phyloP scores from a whole-genome alignment of 1,140 invertebrate genomes.

The Hyles euphorbiae region DNA sequence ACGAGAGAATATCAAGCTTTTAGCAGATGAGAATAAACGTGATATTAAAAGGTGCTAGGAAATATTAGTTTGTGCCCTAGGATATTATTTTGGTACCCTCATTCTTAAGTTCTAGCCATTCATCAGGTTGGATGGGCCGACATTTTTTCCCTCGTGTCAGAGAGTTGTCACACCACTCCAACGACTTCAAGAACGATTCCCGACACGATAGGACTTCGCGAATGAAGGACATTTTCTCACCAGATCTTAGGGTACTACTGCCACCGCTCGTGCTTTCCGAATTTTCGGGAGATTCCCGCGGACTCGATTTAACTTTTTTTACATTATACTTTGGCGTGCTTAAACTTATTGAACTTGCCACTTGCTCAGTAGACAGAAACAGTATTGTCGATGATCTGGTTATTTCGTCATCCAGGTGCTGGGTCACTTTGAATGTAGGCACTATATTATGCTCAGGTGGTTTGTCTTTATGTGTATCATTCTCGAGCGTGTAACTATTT shows the following conservation, averaged over 20 bases:
- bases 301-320: conserved; percentile 17
- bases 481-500: conserved; percentile 49
- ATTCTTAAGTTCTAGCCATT: conserved; percentile 53
- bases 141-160: conserved; percentile 59
- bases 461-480: conserved; percentile 17
- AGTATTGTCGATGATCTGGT: conserved; percentile 44
- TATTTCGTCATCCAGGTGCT: conserved; percentile 38
- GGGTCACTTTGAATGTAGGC: conserved; percentile 22
- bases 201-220: conserved; percentile 51
- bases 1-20: too few species aligned
- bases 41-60: too few species aligned
- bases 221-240: conserved; percentile 66
- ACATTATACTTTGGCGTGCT: conserved; percentile 22
- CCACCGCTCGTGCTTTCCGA: conserved; percentile 34
- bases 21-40: too few species aligned
- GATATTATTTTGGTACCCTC: conserved; percentile 40
- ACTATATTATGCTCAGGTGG: neutral
- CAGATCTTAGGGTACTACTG: conserved; percentile 43
- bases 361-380: conserved; percentile 36
- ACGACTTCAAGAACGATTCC: conserved; percentile 56
- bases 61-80: conserved; percentile 2
- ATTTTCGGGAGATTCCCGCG: conserved; percentile 24
- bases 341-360: conserved; percentile 32
- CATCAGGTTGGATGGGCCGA: conserved; percentile 51
- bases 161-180: conserved; percentile 68